phyloP scores from a whole-genome alignment of 2,888 invertebrate genomes.

The Tenthredo amoena region DNA sequence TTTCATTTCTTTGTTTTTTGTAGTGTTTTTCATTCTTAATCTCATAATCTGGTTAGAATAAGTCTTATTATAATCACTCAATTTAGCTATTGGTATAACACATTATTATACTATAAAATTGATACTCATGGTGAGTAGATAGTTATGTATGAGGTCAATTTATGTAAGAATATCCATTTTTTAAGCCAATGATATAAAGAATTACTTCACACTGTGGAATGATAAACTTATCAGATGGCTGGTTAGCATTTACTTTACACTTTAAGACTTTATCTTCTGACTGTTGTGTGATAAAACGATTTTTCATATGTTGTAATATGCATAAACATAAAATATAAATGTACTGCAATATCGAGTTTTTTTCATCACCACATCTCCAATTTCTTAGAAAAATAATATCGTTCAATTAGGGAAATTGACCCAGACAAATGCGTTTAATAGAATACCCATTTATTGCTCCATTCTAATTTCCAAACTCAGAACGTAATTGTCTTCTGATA shows the following conservation, averaged over 20 bases:
- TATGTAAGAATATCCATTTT: background rate
- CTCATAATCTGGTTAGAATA: background rate
- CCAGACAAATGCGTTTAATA: background rate
- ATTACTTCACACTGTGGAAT: background rate
- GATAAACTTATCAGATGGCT: background rate
- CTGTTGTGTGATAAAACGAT: background rate
- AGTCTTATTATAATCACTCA: background rate
- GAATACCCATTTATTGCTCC: constrained; percentile 21
- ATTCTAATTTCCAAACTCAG: background rate
- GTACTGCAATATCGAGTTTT: background rate
- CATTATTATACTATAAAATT: background rate
- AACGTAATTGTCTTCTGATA: constrained; percentile 56
- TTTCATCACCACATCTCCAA: background rate
- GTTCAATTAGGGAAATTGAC: background rate
- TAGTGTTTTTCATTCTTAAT: background rate
- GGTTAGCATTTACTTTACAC: background rate
- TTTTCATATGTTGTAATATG: background rate
- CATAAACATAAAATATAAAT: background rate
- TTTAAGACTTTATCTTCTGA: background rate
- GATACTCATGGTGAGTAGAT: background rate
- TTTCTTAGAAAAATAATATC: background rate
- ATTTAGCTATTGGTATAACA: background rate
- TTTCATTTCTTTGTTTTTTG: background rate
- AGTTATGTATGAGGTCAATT: background rate
- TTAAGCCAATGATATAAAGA: background rate